Evolutionary conservation across 2,797 vertebrate genomes (phyloP), one percentile per base, ranked within the genome.

Genomic region (Notolabrus celidotus): DNA sequence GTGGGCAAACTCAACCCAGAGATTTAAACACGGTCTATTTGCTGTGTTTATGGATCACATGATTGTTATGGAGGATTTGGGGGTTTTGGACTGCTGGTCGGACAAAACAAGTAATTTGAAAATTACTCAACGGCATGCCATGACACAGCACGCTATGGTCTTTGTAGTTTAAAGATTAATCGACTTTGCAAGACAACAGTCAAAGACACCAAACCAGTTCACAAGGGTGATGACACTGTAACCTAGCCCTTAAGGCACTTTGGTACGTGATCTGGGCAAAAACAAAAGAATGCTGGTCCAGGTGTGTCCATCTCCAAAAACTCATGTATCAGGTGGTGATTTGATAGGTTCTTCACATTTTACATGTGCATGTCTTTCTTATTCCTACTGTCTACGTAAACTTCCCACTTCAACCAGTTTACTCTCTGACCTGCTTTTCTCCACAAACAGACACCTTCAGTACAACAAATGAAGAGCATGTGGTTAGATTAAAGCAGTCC

Each of bases 401-500:
- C 27, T 19, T 38, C 34, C 34, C 10, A 15, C 27, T 10, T 54
- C 10, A n/a, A 16, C 23, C 1, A 12, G 36, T 49, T n/a, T 10
- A 53, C 8, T 52, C 10, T 25, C 5, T 17, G 22, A 25, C 34
- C 36, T 12, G 27, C 52, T 31, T 25, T 50, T 31, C 12, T 29
- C 14, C n/a, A n/a, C 53, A 51, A 52, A 43, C 22, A 46, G 23
- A 52, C 33, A 12, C n/a, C 16, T 42, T 10, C 45, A 61, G 34
- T 14, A 45, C 36, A 42, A n/a, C 5, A 29, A 58, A 20, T 11
- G 17, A 38, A 31, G 55, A 60, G 17, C 33, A 45, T 64, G 49
- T 58, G 45, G 33, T 52, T 5, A 5, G 16, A 53, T 42, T 54
- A 58, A 52, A 63, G 36, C 31, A 50, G 39, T 39, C 17, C 12